These are phyloP conservation scores for Caenorhabditis briggsae DNA, from an alignment of 1,140 invertebrate genomes.

Conservation along the genomic window DNA sequence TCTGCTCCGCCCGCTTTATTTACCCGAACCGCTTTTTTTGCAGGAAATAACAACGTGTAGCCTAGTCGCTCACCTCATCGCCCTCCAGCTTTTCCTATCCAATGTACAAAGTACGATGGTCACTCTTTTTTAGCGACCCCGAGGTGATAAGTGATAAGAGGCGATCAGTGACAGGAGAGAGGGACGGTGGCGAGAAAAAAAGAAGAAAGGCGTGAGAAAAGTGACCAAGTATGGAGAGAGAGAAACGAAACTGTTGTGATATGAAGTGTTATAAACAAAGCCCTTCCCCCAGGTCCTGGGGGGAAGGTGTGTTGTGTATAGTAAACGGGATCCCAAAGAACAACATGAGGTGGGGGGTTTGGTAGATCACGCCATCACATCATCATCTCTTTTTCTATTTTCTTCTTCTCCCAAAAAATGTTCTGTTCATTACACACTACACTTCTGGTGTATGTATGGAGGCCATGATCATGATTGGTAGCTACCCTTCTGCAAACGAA, in stretches of 20 bases:
- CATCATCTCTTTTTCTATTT: conserved; percentile 27
- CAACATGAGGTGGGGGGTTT: background rate
- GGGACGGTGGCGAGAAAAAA: background rate
- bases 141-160: conserved; percentile 11
- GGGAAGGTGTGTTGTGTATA: background rate
- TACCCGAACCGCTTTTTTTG: conserved; percentile 41
- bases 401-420: background rate
- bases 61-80: background rate
- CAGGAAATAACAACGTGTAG: conserved; percentile 30
- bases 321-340: background rate
- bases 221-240: background rate
- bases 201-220: conserved; percentile 22
- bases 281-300: background rate
- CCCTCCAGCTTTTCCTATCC: background rate
- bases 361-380: conserved; percentile 43
- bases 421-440: conserved; percentile 36
- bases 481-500: background rate
- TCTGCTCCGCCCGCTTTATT: conserved; percentile 44
- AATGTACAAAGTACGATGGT: conserved; percentile 53
- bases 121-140: background rate
- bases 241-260: background rate
- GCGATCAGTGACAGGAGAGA: conserved; percentile 3
- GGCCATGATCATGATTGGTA: conserved; percentile 35
- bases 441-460: background rate
- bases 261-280: conserved; percentile 17